Evolutionary conservation across 1,140 invertebrate species (phyloP), one percentile per base, ranked within the genome.

Genomic region (Muscidifurax raptorellus): DNA sequence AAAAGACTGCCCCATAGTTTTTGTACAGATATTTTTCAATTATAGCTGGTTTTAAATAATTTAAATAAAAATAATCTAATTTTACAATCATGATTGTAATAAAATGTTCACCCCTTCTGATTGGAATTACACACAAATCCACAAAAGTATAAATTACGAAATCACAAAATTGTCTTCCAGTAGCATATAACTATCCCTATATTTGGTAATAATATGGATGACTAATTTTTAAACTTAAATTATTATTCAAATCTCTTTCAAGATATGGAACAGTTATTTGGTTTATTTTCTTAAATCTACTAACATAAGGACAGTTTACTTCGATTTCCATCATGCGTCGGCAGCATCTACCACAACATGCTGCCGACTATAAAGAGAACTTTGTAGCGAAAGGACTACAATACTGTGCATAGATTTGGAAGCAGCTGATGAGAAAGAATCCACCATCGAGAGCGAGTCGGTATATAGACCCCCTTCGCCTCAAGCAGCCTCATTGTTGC

Each of bases 31-130:
- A n/a, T n/a, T 71, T 71, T 71, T 71, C 69, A 71, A 71, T 9
- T 7, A 71, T 28, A 71, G 69, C 69, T 71, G 69, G 69, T 71
- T 30, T 71, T 30, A 71, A 71, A 27, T 71, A 71, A 13, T 71
- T 71, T 4, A 1, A 9, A 71, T 71, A 71, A 71, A 71, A 71
- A 32, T 30, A 30, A 71, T 71, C 69, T 71, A 71, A 71, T 71
- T 71, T 71, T 0, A 71, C 7, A 13, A 71, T 2, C 69, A 71
- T 71, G 12, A 32, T 27, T 30, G 27, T 32, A 18, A 71, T 71
- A 71, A 71, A 71, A 30, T 7, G 7, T 15, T 71, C 69, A 71
- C 9, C 69, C 12, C 69, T 71, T 30, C 13, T 71, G 32, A 71
- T 71, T 30, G 27, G 12, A 71, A 71, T 71, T 25, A 71, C 30